Percentiles rank a stretch among this genome's conserved stretches.
phyloP scores from a whole-genome alignment of 2,113 vertebrate genomes.

The pig (Sus scrofa) region DNA sequence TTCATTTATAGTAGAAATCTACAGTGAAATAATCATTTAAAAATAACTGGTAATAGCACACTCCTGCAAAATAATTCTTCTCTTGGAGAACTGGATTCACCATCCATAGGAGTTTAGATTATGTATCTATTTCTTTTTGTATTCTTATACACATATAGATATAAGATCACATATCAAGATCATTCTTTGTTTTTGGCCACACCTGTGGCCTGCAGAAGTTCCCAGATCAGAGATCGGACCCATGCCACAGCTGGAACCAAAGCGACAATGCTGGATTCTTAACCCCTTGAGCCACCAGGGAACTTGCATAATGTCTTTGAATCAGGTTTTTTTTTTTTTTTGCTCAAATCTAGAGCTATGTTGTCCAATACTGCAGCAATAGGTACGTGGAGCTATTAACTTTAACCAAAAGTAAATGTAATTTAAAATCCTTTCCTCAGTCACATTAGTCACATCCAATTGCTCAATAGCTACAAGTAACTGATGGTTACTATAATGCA shows the following conservation, averaged over 20 bases:
- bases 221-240: no score
- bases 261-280: no score
- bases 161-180: not conserved
- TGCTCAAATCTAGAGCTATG: not conserved
- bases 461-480: not conserved
- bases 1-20: not conserved
- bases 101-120: not conserved
- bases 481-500: not conserved
- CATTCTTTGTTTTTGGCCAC: no score
- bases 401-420: constrained; percentile 8
- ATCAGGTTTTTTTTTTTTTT: not conserved
- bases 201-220: no score
- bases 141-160: not conserved
- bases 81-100: not conserved
- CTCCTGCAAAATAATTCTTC: not conserved
- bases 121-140: not conserved
- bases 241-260: no score
- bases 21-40: not conserved
- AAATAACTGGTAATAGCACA: not conserved
- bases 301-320: no score
- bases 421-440: not conserved
- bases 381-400: not conserved
- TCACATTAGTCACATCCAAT: not conserved
- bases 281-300: no score
- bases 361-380: not conserved